Conservation (phyloP, 2,113 vertebrate species). For the Hystrix cristata region DNA sequence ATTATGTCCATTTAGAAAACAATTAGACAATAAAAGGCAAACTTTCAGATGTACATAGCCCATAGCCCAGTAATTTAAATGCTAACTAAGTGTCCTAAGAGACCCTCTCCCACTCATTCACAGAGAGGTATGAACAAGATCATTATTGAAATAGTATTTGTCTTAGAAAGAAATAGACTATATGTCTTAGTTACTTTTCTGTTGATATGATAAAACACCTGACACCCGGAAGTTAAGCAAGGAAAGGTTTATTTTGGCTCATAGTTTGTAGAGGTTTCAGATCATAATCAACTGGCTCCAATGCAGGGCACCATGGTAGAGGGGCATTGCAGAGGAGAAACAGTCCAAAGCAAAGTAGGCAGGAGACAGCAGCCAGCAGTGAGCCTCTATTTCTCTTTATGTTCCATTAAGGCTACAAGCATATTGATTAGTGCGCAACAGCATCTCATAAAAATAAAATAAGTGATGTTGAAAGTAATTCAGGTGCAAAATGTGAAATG, state of each 20-base stretch:
- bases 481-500: not conserved
- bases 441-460: constrained; percentile 20
- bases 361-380: not conserved
- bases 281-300: not conserved
- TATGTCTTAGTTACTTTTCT: not conserved
- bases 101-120: not conserved
- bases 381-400: not conserved
- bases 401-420: not conserved
- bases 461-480: not conserved
- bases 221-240: not conserved
- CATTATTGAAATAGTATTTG: not conserved
- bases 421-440: not conserved
- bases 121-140: not conserved
- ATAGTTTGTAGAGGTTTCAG: not conserved
- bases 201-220: not conserved
- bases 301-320: not conserved
- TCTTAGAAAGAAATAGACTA: not conserved
- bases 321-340: not conserved
- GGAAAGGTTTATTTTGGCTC: not conserved
- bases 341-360: not conserved
- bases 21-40: not conserved
- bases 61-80: not conserved
- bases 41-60: not conserved
- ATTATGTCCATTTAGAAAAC: not conserved
- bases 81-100: not conserved